phyloP scores from a whole-genome alignment of 1,140 invertebrate genomes.

The Drosophila quadrilineata region DNA sequence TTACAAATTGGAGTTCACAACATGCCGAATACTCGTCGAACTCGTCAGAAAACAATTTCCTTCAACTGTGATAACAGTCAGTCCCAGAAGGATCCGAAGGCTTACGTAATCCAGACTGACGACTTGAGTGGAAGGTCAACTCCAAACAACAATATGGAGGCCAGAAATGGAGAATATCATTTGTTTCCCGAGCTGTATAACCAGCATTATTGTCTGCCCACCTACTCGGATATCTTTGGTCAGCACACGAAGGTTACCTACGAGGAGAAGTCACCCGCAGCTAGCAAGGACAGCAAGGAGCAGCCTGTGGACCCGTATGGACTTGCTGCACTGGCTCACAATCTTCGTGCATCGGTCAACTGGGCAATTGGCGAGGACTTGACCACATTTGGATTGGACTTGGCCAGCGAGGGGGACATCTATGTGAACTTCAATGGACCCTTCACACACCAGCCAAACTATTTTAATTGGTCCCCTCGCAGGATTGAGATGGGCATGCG shows the following conservation, averaged over 20 bases:
- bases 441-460: conserved; percentile 50
- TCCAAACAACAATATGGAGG: not conserved
- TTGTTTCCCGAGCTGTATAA: conserved; percentile 55
- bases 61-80: conserved; percentile 6
- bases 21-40: conserved; percentile 59
- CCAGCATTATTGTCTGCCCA: conserved; percentile 41
- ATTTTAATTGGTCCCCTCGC: conserved; percentile 23
- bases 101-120: conserved; percentile 12
- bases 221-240: conserved; percentile 54
- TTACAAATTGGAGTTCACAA: conserved; percentile 26
- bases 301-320: conserved; percentile 39
- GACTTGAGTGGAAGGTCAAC: not conserved
- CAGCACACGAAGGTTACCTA: conserved; percentile 28
- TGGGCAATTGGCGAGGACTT: conserved; percentile 56
- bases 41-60: conserved; percentile 24
- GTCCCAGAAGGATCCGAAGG: not conserved
- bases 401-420: conserved; percentile 55
- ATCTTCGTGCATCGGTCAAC: conserved; percentile 25
- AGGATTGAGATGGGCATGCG: conserved; percentile 62
- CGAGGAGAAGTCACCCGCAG: not conserved
- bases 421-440: conserved; percentile 67
- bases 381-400: conserved; percentile 51
- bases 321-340: conserved; percentile 22
- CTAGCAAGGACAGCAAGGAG: not conserved
- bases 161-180: conserved; percentile 43